Evolutionary conservation across 2,888 invertebrate genomes (phyloP), one percentile per base, ranked within the genome.

Genomic region (Amaurobius ferox): DNA sequence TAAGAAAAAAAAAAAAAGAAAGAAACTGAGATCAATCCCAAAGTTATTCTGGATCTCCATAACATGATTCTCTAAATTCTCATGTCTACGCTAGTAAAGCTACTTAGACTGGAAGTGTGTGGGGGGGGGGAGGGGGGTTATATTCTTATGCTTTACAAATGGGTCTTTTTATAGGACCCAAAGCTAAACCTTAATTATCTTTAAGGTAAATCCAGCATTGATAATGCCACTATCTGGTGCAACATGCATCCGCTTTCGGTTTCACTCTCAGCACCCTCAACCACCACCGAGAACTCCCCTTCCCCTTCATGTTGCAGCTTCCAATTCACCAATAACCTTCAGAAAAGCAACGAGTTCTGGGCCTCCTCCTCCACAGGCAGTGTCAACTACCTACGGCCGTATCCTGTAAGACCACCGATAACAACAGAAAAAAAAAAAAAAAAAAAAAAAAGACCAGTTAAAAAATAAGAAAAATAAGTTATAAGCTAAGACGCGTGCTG

Each of bases 351-450:
- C 66, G 72, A 40, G 64, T 28, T 72, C 68, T 26, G 68, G 66
- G 44, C 44, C 70, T 64, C 35, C 81, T 62, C 74, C 81, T 76
- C 81, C 81, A 79, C 70, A 55, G 44, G 44, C 29, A 68, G 71
- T 72, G 83, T 83, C 83, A 83, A 83, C 83, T 83, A 83, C 83
- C 83, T 83, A 11, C 35, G 77, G 66, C 70, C 35, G 48, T 77
- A 83, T 83, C 83, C 83, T 77, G 83, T 55, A 55, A 55, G 55
- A 55, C 55, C 55, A 11, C 55, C 55, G 55, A 55, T 55, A 55
- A 55, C 55, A 55, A 55, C 55, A 55, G 23, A 19, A 55, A 11
- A 19, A 11, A 23, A 16, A 44, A 16, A 44, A 44, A 1, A n/a
- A 23, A 3, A 19, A 23, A 55, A 55, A 23, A 55, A 55, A 16